These are phyloP conservation scores for Rafetus swinhoei DNA, from an alignment of 2,113 vertebrate genomes.

Conservation along the genomic window DNA sequence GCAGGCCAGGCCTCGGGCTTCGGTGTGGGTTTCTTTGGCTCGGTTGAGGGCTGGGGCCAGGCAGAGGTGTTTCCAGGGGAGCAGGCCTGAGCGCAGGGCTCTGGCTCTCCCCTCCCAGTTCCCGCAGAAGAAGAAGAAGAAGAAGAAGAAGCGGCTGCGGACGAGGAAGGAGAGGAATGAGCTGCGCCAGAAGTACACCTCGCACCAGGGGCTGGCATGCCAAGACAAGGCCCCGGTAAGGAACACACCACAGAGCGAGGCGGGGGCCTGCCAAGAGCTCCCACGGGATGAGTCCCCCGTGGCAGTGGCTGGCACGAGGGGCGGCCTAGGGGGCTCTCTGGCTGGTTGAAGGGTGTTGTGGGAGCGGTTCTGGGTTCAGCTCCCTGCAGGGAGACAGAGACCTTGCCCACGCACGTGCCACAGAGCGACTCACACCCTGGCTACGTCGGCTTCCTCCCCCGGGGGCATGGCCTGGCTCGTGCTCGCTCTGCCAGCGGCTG, in stretches of 20 bases:
- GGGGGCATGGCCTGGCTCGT: neutral
- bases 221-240: slow-evolving; percentile 24
- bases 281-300: neutral
- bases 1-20: neutral
- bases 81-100: neutral
- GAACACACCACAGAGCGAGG: neutral
- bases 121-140: slow-evolving; percentile 62
- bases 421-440: neutral
- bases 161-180: slow-evolving; percentile 81
- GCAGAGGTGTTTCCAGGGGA: too few relatives aligned
- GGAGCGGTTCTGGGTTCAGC: neutral
- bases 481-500: neutral
- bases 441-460: neutral
- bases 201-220: neutral
- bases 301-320: neutral
- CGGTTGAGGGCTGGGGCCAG: neutral
- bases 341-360: neutral
- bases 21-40: neutral
- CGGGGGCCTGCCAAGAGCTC: neutral
- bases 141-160: slow-evolving; percentile 77
- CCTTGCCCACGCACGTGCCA: neutral
- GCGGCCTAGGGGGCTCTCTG: neutral
- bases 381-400: neutral
- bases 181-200: slow-evolving; percentile 37
- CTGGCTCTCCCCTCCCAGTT: slow-evolving; percentile 25